Percentiles rank a stretch among this genome's conserved stretches.
These are phyloP conservation scores for Spinibarbus caldwelli DNA, from an alignment of 2,797 vertebrate genomes.

Conservation along the genomic window DNA sequence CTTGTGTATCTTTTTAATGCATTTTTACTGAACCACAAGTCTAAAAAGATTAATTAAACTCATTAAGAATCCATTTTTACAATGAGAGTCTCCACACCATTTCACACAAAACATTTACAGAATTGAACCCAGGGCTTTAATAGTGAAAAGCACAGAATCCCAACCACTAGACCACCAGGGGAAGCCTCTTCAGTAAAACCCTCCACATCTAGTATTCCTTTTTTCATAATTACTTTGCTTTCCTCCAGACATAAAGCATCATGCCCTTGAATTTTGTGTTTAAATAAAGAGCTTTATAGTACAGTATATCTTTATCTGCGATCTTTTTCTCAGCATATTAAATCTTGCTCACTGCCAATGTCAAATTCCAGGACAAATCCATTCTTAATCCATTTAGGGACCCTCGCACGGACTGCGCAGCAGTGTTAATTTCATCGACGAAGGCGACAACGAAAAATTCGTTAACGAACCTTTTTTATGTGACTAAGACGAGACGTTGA, in stretches of 20 bases:
- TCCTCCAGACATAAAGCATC: constrained; percentile 10
- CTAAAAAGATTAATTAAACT: background rate
- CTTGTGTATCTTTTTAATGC: background rate
- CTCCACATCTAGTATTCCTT: background rate
- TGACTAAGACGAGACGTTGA: no score
- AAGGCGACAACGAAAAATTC: no score
- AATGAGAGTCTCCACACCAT: background rate
- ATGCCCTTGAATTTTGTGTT: constrained; percentile 19
- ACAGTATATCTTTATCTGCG: background rate
- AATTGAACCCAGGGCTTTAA: background rate
- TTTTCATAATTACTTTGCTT: constrained; percentile 2
- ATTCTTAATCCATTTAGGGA: constrained; percentile 40
- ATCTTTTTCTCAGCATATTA: constrained; percentile 12
- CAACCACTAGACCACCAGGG: background rate
- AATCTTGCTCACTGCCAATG: constrained; percentile 28
- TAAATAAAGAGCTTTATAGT: constrained; percentile 21
- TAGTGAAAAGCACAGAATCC: no score
- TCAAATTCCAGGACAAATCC: constrained; percentile 33
- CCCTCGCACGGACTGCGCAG: background rate
- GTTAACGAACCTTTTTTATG: no score
- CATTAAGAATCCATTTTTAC: background rate
- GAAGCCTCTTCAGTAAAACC: background rate
- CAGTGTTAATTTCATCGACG: no score
- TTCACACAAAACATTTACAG: background rate
- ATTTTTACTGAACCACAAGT: background rate